Percentiles rank a stretch among this genome's conserved stretches.
Conservation (phyloP, 2,888 invertebrate genomes). For the Dysmachus trigonus region DNA sequence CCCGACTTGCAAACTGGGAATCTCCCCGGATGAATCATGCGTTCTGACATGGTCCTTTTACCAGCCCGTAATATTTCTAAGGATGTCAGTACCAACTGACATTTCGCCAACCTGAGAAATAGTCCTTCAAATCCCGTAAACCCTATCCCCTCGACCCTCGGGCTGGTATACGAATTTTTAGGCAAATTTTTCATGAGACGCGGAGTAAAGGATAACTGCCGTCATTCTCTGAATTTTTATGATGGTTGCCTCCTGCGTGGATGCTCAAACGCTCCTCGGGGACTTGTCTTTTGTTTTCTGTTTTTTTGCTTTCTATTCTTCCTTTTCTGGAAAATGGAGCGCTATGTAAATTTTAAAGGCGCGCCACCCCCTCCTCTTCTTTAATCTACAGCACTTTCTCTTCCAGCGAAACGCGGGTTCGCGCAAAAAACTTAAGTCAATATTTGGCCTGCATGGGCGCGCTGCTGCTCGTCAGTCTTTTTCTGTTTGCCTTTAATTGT, state of each 20-base stretch:
- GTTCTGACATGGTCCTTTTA: neutral
- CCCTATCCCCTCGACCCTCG: neutral
- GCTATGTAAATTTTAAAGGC: neutral
- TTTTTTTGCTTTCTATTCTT: neutral
- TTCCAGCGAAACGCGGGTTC: neutral
- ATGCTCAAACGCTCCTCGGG: neutral
- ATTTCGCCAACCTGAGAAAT: neutral
- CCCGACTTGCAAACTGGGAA: neutral
- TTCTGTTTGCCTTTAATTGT: neutral
- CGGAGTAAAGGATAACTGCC: neutral
- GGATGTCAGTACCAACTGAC: neutral
- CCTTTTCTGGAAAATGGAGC: neutral
- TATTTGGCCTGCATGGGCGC: neutral
- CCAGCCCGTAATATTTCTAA: neutral
- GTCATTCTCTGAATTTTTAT: neutral
- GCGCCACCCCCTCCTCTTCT: neutral
- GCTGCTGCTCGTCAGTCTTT: neutral
- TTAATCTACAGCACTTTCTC: neutral
- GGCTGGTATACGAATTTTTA: neutral
- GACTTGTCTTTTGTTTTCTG: neutral
- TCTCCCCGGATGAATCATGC: neutral
- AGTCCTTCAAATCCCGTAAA: neutral
- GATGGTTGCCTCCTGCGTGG: neutral
- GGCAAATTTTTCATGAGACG: neutral
- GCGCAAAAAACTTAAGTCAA: neutral